Evolutionary conservation across 2,888 invertebrate species (phyloP).

Genomic region (Patella caerulea): DNA sequence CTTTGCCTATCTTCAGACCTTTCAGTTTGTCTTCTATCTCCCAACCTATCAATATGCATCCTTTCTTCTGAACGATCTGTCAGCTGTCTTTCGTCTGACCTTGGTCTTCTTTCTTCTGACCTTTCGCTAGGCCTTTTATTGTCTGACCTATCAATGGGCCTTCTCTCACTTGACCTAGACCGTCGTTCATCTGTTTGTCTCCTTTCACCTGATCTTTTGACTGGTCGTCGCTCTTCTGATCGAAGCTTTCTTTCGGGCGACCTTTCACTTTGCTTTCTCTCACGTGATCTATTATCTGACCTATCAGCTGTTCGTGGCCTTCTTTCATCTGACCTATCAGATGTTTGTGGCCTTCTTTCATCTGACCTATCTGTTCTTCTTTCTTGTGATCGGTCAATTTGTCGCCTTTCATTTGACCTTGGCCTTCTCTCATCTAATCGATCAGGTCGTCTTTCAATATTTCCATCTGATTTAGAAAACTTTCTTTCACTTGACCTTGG

Average conservation of each 20-base stretch:
- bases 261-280: slow-evolving; percentile 18
- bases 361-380: slow-evolving; percentile 14
- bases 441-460: slow-evolving; percentile 23
- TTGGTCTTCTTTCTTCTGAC: slow-evolving; percentile 28
- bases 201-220: slow-evolving; percentile 4
- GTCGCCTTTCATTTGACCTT: slow-evolving; percentile 18
- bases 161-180: slow-evolving; percentile 29
- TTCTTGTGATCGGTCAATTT: slow-evolving; percentile 21
- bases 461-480: slow-evolving; percentile 9
- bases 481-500: slow-evolving; percentile 4
- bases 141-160: slow-evolving; percentile 23
- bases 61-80: slow-evolving; percentile 21
- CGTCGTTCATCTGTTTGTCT: slow-evolving; percentile 38
- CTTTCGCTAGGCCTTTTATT: slow-evolving; percentile 23
- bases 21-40: slow-evolving; percentile 6
- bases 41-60: not conserved
- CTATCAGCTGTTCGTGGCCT: slow-evolving; percentile 15
- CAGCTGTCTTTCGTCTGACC: slow-evolving; percentile 14
- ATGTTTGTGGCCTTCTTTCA: slow-evolving; percentile 8
- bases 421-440: slow-evolving; percentile 27
- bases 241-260: slow-evolving; percentile 26
- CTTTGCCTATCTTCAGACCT: slow-evolving; percentile 17
- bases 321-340: slow-evolving; percentile 15
- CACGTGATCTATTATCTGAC: not conserved
- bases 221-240: slow-evolving; percentile 25